phyloP scores from a whole-genome alignment of 1,140 invertebrate species.

The Stenopsyche tienmushanensis region DNA sequence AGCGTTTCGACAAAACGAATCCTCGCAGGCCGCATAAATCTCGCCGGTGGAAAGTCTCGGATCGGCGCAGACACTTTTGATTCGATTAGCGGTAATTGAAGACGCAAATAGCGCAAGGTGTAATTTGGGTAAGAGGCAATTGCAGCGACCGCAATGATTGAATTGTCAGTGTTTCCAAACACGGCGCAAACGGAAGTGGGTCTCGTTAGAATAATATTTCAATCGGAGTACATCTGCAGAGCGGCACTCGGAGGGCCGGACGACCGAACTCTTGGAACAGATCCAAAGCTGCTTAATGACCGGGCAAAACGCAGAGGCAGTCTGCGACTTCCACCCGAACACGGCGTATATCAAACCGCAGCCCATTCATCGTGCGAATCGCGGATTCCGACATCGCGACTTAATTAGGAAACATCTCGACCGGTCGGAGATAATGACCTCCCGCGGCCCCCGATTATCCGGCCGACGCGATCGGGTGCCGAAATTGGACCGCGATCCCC shows the following conservation, averaged over 20 bases:
- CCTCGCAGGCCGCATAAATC: too few relatives aligned
- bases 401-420: conserved; percentile 11
- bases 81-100: too few relatives aligned
- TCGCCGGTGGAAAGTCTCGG: too few relatives aligned
- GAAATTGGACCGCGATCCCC: too few relatives aligned
- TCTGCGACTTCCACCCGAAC: conserved; percentile 13
- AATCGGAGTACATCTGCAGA: conserved; percentile 13
- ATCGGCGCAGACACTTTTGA: too few relatives aligned
- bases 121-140: too few relatives aligned
- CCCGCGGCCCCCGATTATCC: too few relatives aligned
- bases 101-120: too few relatives aligned
- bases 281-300: conserved; percentile 36
- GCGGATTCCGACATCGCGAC: neutral
- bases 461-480: too few relatives aligned
- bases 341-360: neutral
- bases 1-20: too few relatives aligned
- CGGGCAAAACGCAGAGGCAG: conserved; percentile 22
- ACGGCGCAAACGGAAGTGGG: conserved; percentile 9
- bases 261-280: conserved; percentile 20
- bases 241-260: neutral
- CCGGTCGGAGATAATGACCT: conserved; percentile 2
- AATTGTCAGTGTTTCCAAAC: too few relatives aligned
- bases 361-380: neutral
- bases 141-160: too few relatives aligned
- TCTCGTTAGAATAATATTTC: conserved; percentile 29